phyloP scores from a whole-genome alignment of 2,113 vertebrate genomes.

The Sterrhoptilus dennistouni region DNA sequence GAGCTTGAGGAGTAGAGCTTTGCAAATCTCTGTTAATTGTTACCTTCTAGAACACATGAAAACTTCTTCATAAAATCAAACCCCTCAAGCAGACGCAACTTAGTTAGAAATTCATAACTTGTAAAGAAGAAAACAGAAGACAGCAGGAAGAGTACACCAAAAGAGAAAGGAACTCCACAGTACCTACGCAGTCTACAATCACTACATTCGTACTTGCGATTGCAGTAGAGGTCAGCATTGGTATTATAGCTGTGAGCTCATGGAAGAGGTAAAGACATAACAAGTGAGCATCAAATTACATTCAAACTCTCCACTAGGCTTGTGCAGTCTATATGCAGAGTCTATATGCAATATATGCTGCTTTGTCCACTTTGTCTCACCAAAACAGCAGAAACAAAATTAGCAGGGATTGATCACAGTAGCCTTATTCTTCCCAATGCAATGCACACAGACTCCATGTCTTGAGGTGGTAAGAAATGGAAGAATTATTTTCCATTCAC shows the following conservation, averaged over 20 bases:
- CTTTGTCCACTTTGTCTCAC: not conserved
- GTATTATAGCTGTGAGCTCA: not conserved
- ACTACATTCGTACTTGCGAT: not conserved
- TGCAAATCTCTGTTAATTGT: not conserved
- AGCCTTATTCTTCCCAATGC: not conserved
- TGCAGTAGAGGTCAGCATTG: not conserved
- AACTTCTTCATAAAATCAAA: not conserved
- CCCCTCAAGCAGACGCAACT: not conserved
- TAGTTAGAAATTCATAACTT: not conserved
- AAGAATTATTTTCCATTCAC: not conserved
- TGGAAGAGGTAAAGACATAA: not conserved
- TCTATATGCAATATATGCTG: not conserved
- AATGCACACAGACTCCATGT: not conserved
- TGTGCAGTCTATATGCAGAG: not conserved
- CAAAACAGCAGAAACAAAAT: not conserved
- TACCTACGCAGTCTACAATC: fast-evolving
- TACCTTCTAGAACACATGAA: not conserved
- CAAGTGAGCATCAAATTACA: not conserved
- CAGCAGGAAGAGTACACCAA: not conserved
- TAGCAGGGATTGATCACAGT: not conserved
- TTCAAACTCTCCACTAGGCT: not conserved
- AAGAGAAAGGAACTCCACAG: not conserved
- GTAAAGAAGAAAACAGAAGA: conserved; percentile 12
- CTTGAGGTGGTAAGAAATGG: not conserved
- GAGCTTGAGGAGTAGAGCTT: not conserved